Base-by-base conservation (phyloP, 1,140 invertebrate species). In the Zeugodacus cucurbitae region DNA sequence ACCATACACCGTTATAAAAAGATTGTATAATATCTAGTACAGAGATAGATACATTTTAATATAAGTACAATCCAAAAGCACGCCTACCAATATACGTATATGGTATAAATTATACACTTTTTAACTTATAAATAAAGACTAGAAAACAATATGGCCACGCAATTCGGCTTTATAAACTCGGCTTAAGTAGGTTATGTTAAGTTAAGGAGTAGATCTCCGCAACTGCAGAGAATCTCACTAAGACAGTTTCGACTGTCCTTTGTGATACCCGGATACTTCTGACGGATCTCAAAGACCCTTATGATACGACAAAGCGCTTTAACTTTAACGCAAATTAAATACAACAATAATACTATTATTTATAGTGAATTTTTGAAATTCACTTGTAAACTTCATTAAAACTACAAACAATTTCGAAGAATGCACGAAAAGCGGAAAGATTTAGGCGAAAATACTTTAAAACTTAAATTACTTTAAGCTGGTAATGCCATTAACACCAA, bases 81-180 rank as follows among this genome's bases (percentile, higher is more conserved):
- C n/a, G n/a, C 67, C 0, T 32, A 67, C 58, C 6, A 34, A 34
- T 14, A 54, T 54, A 54, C 20, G 4, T 54, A 17, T 32, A 1
- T 29, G 11, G 64, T 32, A 20, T 17, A 67, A 34, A 32, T 41
- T n/a, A 20, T 41, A 74, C 10, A 74, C 22, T 37, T 37, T 74
- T 67, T 34, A 32, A 10, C n/a, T 62, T 54, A 26, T 67, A 67
- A 67, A 34, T 32, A 82, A 82, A 54, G 74, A 82, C 74, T 82
- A 82, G 74, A 82, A 82, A 54, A 70, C 14, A 70, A 48, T 82
- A 82, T 78, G 34, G n/a, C n/a, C 64, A 41, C 48, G 29, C n/a
- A 22, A 82, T 82, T 29, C 8, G n/a, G 7, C 34, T 5, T 74
- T 41, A n/a, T 14, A 37, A 74, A 7, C 20, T 74, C 70, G 17